A percentile compares a stretch with the other conserved stretches of the same genome.
Evolutionary conservation across 1,140 invertebrate species (phyloP).

Genomic region (Zophobas morio): DNA sequence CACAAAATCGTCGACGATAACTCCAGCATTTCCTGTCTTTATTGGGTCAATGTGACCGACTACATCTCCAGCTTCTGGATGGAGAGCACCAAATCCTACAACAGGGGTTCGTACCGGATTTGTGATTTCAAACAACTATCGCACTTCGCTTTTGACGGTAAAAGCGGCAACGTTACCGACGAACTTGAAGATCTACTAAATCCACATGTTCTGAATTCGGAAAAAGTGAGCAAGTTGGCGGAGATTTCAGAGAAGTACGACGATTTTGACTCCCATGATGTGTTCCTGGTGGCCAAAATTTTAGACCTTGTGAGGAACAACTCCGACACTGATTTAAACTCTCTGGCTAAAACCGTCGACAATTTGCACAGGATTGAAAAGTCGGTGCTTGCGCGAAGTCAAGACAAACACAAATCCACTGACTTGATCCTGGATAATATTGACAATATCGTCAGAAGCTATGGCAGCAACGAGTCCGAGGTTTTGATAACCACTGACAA

Average conservation of each 20-base stretch:
- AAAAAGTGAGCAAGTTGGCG: too few species aligned
- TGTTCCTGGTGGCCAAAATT: not conserved
- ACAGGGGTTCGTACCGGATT: too few species aligned
- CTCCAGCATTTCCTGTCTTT: too few species aligned
- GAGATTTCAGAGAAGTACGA: not conserved
- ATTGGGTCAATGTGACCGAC: too few species aligned
- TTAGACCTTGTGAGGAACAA: not conserved
- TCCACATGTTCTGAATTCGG: too few species aligned
- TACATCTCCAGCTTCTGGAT: too few species aligned
- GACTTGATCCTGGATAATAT: slow-evolving; percentile 12
- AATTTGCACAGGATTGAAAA: slow-evolving; percentile 31
- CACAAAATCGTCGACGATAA: too few species aligned
- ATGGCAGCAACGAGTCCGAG: not conserved
- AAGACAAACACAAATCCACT: slow-evolving; percentile 3
- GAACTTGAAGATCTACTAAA: too few species aligned
- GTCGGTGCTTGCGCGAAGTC: not conserved
- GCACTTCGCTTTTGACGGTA: too few species aligned
- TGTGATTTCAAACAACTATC: too few species aligned
- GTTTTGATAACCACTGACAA: not conserved
- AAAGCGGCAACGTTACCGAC: too few species aligned
- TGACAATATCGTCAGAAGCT: not conserved
- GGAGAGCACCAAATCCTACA: too few species aligned
- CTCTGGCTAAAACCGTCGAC: slow-evolving; percentile 4
- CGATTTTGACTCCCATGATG: not conserved
- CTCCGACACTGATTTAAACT: slow-evolving; percentile 8